Evolutionary conservation across 2,797 vertebrate species (phyloP).

Genomic region (Xenops minutus): DNA sequence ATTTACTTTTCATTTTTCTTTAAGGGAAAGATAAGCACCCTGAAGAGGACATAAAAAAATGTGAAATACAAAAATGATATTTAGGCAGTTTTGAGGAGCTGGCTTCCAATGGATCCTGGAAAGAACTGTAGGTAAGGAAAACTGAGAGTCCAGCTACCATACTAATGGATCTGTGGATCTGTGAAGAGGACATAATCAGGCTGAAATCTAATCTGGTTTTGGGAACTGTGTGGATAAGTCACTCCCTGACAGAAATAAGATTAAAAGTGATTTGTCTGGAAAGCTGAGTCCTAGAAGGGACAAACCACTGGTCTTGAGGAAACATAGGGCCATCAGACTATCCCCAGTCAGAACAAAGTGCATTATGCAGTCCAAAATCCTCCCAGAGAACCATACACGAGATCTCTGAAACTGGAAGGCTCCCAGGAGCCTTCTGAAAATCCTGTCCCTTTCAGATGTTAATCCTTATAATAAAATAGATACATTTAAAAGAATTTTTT

Average conservation of each 20-base stretch:
- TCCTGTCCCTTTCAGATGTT: not conserved
- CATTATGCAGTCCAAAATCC: not conserved
- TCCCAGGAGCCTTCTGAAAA: not conserved
- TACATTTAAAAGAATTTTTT: not conserved
- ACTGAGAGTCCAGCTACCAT: not conserved
- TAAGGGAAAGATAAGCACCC: not conserved
- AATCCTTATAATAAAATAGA: not conserved
- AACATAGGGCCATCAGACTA: not conserved
- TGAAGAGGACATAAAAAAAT: not conserved
- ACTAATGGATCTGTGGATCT: not conserved
- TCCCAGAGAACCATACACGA: not conserved
- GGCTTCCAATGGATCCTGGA: not conserved
- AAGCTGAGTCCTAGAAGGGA: not conserved
- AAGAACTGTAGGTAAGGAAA: not conserved
- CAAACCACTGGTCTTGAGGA: not conserved
- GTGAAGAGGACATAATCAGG: not conserved
- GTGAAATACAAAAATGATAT: not conserved
- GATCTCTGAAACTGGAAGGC: not conserved
- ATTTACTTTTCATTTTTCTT: not conserved
- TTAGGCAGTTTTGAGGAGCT: not conserved
- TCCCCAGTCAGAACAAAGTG: not conserved
- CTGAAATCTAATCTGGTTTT: not conserved
- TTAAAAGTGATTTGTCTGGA: not conserved
- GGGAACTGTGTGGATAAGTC: not conserved
- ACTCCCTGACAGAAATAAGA: not conserved